These are phyloP conservation scores for Achatina immaculata DNA, from an alignment of 1,140 invertebrate genomes.

Conservation along the genomic window DNA sequence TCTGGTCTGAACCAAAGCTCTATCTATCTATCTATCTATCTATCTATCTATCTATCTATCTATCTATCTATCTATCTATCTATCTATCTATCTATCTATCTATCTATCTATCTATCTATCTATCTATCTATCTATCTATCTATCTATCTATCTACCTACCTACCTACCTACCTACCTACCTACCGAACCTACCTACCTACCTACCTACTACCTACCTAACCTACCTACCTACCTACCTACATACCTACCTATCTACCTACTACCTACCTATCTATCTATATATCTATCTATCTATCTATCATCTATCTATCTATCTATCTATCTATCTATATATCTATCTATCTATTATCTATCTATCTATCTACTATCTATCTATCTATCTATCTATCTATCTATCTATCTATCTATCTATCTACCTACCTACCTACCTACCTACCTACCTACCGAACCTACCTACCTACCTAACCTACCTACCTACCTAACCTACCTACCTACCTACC, in stretches of 20 bases:
- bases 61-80: not conserved
- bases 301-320: too few relatives aligned
- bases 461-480: not conserved
- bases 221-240: not conserved
- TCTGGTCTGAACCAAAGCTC: too few relatives aligned
- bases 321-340: too few relatives aligned
- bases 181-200: not conserved
- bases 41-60: not conserved
- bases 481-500: not conserved
- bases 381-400: constrained; percentile 21
- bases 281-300: constrained; percentile 20
- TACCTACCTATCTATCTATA: constrained; percentile 20
- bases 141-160: too few relatives aligned
- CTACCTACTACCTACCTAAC: not conserved
- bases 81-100: not conserved
- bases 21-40: not conserved
- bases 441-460: constrained; percentile 16
- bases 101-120: not conserved
- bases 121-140: not conserved
- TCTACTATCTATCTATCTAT: constrained; percentile 21
- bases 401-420: constrained; percentile 17
- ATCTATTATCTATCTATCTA: not conserved
- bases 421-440: constrained; percentile 14
- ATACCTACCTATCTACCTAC: not conserved
- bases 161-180: too few relatives aligned